A percentile compares a stretch with the other conserved stretches of the same genome.
These are phyloP conservation scores for Myrmophylax atrothorax DNA, from an alignment of 2,113 vertebrate species.

Conservation along the genomic window DNA sequence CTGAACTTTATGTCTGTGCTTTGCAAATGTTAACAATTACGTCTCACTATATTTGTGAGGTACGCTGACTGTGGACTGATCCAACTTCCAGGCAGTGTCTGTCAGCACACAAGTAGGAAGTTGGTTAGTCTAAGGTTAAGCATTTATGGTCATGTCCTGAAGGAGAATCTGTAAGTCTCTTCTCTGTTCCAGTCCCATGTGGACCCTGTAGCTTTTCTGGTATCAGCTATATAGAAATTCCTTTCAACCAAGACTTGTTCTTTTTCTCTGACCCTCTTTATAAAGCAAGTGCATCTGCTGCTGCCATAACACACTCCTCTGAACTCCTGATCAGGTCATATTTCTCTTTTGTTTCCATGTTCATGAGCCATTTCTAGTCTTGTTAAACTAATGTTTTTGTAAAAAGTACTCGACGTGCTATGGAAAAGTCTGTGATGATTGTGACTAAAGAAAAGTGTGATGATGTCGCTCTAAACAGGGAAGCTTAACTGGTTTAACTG, in stretches of 20 bases:
- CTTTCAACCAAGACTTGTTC: background rate
- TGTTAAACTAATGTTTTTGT: background rate
- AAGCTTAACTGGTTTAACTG: background rate
- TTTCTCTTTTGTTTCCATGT: background rate
- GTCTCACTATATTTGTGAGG: background rate
- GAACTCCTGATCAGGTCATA: background rate
- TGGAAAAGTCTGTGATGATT: background rate
- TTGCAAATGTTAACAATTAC: constrained; percentile 16
- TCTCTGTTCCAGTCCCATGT: background rate
- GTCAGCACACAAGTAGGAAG: background rate
- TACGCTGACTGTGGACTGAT: background rate
- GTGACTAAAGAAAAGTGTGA: background rate
- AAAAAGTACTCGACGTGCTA: background rate
- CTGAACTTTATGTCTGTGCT: background rate
- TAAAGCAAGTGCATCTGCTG: background rate
- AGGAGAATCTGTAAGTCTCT: background rate
- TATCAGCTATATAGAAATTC: background rate
- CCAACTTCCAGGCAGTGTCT: background rate
- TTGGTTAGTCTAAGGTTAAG: background rate
- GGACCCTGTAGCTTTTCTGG: background rate
- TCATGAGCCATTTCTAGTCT: background rate
- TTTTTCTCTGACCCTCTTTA: background rate
- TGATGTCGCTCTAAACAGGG: background rate
- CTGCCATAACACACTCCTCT: background rate
- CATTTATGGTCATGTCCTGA: background rate